These are phyloP conservation scores for Haliclystus octoradiatus DNA, from an alignment of 30 jellyfish, hydroid and myxozoan species.

Conservation along the genomic window DNA sequence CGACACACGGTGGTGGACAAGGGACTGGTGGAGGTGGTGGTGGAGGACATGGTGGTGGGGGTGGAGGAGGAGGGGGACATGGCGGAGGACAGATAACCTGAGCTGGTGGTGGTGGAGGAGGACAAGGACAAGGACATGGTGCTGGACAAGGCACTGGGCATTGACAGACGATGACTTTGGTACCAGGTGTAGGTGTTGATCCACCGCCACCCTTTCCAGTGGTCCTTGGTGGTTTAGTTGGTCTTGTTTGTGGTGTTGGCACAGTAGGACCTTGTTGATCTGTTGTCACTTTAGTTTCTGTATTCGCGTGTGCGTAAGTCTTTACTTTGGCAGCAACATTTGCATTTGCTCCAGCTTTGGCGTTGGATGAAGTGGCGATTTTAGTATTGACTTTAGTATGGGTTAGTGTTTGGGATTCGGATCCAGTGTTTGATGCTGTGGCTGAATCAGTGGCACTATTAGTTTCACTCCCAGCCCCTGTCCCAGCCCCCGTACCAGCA, in stretches of 20 bases:
- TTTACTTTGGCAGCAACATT: constrained; percentile 93
- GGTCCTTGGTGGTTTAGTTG: constrained; percentile 21
- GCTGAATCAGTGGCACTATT: constrained; percentile 67
- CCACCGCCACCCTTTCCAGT: constrained; percentile 16
- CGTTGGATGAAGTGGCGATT: constrained; percentile 86
- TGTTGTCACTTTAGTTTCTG: constrained; percentile 80
- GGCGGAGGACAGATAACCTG: constrained; percentile 13
- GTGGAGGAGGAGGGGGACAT: constrained; percentile 10
- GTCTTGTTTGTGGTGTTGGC: constrained; percentile 49
- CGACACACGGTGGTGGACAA: constrained; percentile 28
- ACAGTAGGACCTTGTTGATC: constrained; percentile 72
- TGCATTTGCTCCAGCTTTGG: constrained; percentile 86
- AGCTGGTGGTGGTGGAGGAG: constrained; percentile 48
- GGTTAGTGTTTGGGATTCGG: constrained; percentile 80
- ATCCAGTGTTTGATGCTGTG: constrained; percentile 54
- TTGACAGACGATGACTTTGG: constrained; percentile 56
- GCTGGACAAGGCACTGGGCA: constrained; percentile 72
- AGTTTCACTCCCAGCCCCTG: constrained; percentile 79
- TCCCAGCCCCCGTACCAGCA: constrained; percentile 79
- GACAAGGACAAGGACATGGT: constrained; percentile 96
- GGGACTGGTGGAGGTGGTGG: constrained; percentile 7
- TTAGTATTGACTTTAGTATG: constrained; percentile 85
- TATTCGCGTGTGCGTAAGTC: constrained; percentile 88
- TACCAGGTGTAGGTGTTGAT: constrained; percentile 27
- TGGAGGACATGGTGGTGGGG: constrained; percentile 24